Conservation (phyloP, 2,888 invertebrate species). For the Tanytarsus gracilentus region DNA sequence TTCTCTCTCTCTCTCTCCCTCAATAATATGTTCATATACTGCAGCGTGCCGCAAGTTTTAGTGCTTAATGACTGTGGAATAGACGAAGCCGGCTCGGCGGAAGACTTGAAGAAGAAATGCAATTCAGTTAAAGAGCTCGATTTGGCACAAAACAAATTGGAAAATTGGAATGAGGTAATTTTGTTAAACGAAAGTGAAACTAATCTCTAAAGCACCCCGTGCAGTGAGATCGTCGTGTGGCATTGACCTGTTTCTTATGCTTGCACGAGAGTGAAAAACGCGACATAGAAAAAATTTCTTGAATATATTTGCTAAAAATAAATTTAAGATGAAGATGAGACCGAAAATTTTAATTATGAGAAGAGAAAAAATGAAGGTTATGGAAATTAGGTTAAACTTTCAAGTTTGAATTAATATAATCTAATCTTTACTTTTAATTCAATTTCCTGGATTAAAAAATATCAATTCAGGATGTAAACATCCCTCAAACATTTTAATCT, state of each 20-base stretch:
- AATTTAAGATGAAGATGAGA: too few species aligned
- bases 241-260: slow-evolving; percentile 14
- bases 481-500: too few species aligned
- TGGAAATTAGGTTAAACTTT: too few species aligned
- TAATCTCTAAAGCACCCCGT: background rate
- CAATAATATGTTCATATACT: background rate
- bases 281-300: too few species aligned
- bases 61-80: slow-evolving; percentile 89
- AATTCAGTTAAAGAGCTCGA: slow-evolving; percentile 88
- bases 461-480: too few species aligned
- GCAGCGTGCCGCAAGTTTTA: slow-evolving; percentile 56
- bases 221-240: background rate
- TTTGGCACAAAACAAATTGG: slow-evolving; percentile 83
- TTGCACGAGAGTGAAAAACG: too few species aligned
- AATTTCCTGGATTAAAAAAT: too few species aligned
- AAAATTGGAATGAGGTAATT: slow-evolving; percentile 77
- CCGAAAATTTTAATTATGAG: too few species aligned
- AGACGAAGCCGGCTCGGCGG: slow-evolving; percentile 76
- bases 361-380: too few species aligned
- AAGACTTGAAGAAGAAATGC: slow-evolving; percentile 70
- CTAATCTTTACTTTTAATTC: too few species aligned
- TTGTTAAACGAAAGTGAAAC: background rate
- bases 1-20: background rate
- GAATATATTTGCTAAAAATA: too few species aligned
- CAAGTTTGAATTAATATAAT: too few species aligned